Evolutionary conservation across 1,140 invertebrate genomes (phyloP), one percentile per base, ranked within the genome.

Genomic region (Arion vulgaris): DNA sequence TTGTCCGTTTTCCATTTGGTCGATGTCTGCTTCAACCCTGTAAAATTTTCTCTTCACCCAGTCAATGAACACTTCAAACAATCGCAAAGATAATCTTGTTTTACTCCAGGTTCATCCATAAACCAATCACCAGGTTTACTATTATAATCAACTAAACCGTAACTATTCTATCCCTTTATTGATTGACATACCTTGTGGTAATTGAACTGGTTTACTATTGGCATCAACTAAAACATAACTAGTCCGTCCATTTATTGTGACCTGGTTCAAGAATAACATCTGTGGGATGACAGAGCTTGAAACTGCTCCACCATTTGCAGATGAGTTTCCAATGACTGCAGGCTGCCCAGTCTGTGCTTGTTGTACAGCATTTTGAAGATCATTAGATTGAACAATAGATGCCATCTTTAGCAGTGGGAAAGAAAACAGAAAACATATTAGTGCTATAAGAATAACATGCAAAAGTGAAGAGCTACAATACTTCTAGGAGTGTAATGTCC

Each of bases 221-320:
- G 89, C 87, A 86, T 91, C 90, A n/a, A 91, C 90, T 34, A 91
- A 82, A 1, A 90, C 89, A 85, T 89, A 90, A 0, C 88, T 90
- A 13, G 89, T 89, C 76, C 90, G 90, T 45, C 90, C 90, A 85
- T 90, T 90, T 17, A 90, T 86, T 1, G 87, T 90, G 41, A 91
- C 89, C 80, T 91, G 90, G 80, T 90, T 91, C 11, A 91, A 84
- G 78, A 91, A 91, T 75, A 90, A 76, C 90, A 91, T 91, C 81
- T 90, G 90, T 7, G 90, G 89, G 41, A 91, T 87, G 15, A 15
- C 41, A 45, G 5, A 5, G 5, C 88, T 87, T 34, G 87, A 41
- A 72, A 76, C 51, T 74, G 38, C 80, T 74, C 41, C 49, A 39
- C 51, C 49, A 69, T 68, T 83, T 45, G 41, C 15, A n/a, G 82